Evolutionary conservation across 1,140 invertebrate genomes (phyloP), one percentile per base, ranked within the genome.

Genomic region (Anastatus disparis): DNA sequence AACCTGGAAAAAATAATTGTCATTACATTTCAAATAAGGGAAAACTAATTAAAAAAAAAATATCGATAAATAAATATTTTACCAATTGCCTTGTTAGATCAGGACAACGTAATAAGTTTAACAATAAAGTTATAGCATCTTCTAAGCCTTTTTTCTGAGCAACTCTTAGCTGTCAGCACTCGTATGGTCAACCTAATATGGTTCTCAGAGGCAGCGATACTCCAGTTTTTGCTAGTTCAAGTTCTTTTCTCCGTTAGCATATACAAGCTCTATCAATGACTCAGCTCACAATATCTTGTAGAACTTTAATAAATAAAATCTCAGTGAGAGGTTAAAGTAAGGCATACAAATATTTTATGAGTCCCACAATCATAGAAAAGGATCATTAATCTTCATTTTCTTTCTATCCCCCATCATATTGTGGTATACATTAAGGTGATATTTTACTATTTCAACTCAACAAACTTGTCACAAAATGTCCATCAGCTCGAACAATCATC

Each of bases 121-220:
- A 83, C 27, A 95, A 81, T 2, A 95, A 82, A 29, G 90, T 90
- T 1, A 93, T 95, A 2, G 93, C 93, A 84, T 95, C 93, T 81
- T 95, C 93, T 2, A 95, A 80, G 10, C 94, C 93, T 82, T 95
- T n/a, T 93, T 79, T 95, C 93, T 0, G 93, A 94, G 78, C 94
- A 95, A 46, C 90, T 91, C 77, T 95, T 95, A 24, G 92, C 93
- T 10, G 92, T 95, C 2, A 95, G 84, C 15, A 93, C 91, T 82
- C 94, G 89, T 7, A 94, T 90, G 64, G 91, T 92, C 7, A 93
- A 80, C 73, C 88, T 87, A 2, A 94, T 85, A 61, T 92, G 90
- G 46, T 87, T 85, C 78, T 92, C 89, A 3, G 91, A 87, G 9
- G 91, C 88, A 10, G 87, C 83, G 4, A 87, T 79, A 31, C 85